Evolutionary conservation across 2,113 vertebrate species (phyloP).

Genomic region (Jacana jacana): DNA sequence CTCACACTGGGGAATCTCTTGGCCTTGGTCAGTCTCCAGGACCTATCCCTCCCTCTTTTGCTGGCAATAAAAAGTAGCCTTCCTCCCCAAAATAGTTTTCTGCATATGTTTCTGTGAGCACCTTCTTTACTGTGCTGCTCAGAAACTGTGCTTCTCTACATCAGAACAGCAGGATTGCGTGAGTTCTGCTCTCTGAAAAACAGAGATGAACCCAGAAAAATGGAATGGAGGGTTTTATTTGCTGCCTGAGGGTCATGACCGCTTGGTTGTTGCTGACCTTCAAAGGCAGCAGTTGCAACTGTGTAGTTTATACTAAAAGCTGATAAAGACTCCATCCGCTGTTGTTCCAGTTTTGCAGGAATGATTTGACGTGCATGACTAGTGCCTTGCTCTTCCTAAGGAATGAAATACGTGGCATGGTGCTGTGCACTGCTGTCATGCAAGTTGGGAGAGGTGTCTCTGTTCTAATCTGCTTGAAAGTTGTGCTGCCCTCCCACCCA

Average conservation of each 20-base stretch:
- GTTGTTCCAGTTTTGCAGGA: neutral
- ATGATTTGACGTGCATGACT: neutral
- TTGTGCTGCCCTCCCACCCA: neutral
- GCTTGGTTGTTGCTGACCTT: neutral
- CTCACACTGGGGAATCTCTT: neutral
- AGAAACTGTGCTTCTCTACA: neutral
- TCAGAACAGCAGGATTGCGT: rapidly evolving
- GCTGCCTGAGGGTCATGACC: neutral
- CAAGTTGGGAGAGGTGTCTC: neutral
- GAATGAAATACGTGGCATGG: neutral
- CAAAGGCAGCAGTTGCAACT: neutral
- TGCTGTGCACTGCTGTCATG: neutral
- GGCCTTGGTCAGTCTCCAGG: neutral
- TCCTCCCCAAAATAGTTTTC: neutral
- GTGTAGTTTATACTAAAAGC: neutral
- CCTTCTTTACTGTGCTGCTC: neutral
- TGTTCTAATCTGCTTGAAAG: neutral
- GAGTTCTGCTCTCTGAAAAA: neutral
- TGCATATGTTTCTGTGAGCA: neutral
- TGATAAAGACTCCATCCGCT: neutral
- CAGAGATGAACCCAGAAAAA: neutral
- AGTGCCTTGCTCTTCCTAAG: neutral
- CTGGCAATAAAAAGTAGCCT: neutral
- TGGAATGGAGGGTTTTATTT: neutral
- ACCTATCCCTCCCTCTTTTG: neutral